Base-by-base conservation (phyloP, 2,888 invertebrate species). In the Odiellus spinosus region DNA sequence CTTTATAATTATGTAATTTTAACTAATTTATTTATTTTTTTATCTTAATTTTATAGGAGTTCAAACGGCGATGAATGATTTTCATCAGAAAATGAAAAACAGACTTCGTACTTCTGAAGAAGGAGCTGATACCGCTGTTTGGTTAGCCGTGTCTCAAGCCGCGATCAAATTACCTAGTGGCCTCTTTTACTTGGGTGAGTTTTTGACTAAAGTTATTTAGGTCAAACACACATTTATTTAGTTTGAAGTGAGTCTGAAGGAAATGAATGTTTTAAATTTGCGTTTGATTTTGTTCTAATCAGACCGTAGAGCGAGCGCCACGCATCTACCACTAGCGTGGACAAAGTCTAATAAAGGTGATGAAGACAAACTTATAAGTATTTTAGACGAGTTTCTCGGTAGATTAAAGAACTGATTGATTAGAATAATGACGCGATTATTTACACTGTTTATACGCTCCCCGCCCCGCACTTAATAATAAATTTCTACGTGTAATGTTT, bases 111-210 rank as follows among this genome's bases (percentile, higher is more conserved):
- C 64, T 3, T 56, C 64, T 6, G 66, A 64, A 34, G 62, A 70
- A 56, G 70, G 70, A 1, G 68, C 69, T 10, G 70, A 71, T 53
- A 70, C 69, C 1, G 58, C 66, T 1, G 54, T 68, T 3, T 71
- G 71, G 71, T 57, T 71, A 32, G 65, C 68, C 14, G 52, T 68
- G 12, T 61, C 65, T 11, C 56, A 59, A 1, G 58, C 62, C 8
- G 63, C 64, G 1, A 47, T 57, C 2, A 52, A 59, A 41, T 56
- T 59, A 17, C 56, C 58, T 4, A 63, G 60, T 53, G 68, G 69
- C n/a, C 55, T 59, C 10, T 69, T 69, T 55, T 69, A 64, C 55
- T 67, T 67, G 60, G 66, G 59, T 62, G 50, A 36, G 48, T 3
- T 32, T 18, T 43, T 38, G 26, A 8, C 5, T n/a, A n/a, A n/a